Conservation (phyloP, 2,113 vertebrate species). For the Turnix velox region DNA sequence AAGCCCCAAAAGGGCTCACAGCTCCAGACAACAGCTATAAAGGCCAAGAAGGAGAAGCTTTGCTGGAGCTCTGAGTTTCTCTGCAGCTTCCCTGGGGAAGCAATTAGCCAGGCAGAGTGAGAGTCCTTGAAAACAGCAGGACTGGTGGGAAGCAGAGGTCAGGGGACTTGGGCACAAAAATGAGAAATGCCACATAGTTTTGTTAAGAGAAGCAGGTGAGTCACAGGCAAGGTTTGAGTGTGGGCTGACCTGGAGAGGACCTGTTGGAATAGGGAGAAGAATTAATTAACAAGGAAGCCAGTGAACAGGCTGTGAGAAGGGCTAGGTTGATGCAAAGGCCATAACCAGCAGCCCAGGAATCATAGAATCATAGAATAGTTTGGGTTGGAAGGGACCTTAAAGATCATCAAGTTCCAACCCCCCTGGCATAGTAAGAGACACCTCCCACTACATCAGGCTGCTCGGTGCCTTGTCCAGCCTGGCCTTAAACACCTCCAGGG, state of each 20-base stretch:
- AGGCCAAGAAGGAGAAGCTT: not conserved
- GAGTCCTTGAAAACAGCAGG: not conserved
- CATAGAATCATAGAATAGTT: too few species aligned
- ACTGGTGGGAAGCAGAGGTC: not conserved
- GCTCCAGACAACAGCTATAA: not conserved
- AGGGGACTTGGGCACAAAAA: not conserved
- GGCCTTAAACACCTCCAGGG: too few species aligned
- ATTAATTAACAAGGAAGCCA: not conserved
- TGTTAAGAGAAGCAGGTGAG: not conserved
- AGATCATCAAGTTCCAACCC: too few species aligned
- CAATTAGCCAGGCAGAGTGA: not conserved
- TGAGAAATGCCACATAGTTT: not conserved
- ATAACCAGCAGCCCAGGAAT: not conserved
- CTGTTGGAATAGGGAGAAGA: not conserved
- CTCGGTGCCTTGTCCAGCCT: too few species aligned
- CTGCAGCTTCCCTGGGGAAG: not conserved
- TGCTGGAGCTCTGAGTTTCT: not conserved
- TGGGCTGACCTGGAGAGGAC: not conserved
- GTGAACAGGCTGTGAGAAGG: not conserved
- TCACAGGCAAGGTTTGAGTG: not conserved
- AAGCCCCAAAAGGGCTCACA: not conserved
- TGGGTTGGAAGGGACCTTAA: too few species aligned
- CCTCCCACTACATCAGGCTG: too few species aligned
- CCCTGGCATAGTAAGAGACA: too few species aligned
- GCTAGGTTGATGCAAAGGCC: not conserved